Evolutionary conservation across 2,888 invertebrate genomes (phyloP).

Genomic region (Zaprionus obscuricornis): DNA sequence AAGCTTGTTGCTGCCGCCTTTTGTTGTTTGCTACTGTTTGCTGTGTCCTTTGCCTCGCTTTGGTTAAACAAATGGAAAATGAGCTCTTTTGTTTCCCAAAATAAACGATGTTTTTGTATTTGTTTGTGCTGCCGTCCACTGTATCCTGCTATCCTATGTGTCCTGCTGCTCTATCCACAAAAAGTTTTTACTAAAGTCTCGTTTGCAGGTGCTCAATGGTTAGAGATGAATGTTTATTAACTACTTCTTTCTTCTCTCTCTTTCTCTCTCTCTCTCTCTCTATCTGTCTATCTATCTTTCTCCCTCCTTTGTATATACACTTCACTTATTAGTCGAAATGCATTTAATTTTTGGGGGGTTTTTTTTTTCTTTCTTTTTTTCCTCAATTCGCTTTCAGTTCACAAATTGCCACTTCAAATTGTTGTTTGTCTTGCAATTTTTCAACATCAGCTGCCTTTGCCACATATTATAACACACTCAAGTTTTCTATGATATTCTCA

Average conservation of each 20-base stretch:
- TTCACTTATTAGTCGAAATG: slow-evolving; percentile 44
- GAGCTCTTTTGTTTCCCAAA: slow-evolving; percentile 77
- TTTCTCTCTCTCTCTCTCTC: too few species aligned
- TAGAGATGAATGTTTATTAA: too few species aligned
- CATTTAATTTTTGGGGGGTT: slow-evolving; percentile 47
- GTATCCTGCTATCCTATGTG: not conserved
- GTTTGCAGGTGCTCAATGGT: slow-evolving; percentile 58
- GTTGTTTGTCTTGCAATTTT: slow-evolving; percentile 71
- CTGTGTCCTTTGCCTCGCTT: too few species aligned
- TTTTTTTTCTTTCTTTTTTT: not conserved
- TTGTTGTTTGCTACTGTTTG: slow-evolving; percentile 35
- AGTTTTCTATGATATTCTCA: too few species aligned
- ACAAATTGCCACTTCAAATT: slow-evolving; percentile 57
- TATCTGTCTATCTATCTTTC: too few species aligned
- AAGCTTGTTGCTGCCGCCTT: slow-evolving; percentile 50
- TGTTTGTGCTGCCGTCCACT: slow-evolving; percentile 24
- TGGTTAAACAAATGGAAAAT: slow-evolving; percentile 74
- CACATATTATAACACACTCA: too few species aligned
- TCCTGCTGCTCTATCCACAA: not conserved
- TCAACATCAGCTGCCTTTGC: slow-evolving; percentile 32
- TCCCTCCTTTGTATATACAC: too few species aligned
- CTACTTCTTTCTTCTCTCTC: too few species aligned
- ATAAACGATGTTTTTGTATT: slow-evolving; percentile 76
- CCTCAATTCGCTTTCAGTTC: slow-evolving; percentile 24
- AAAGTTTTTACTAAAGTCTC: slow-evolving; percentile 24